Base-by-base conservation (phyloP, 2,113 vertebrate species). In the Lampris megalopsis region DNA sequence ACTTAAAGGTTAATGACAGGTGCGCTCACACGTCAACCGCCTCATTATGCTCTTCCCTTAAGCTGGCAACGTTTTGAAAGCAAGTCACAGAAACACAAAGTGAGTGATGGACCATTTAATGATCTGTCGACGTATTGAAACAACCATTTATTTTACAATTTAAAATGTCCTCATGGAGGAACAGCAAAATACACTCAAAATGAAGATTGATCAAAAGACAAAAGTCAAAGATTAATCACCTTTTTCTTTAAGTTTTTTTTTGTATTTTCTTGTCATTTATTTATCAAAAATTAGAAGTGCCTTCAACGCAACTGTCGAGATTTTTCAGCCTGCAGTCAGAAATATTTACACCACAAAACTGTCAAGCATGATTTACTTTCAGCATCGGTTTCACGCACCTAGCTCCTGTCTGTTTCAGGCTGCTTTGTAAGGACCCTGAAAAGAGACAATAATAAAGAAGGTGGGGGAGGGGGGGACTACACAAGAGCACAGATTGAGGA, bases 131-230 rank as follows among this genome's bases (percentile, higher is more conserved):
- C 87, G 90, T 90, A 89, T 91, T 95, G 93, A 91, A 91, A 93
- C 91, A 94, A 94, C 91, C 89, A 93, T 93, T 93, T 93, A 93
- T 93, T 94, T 92, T 90, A 94, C 91, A 93, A 89, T 91, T 94
- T 91, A 89, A 95, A 95, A 94, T 94, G 92, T 94, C 94, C 94
- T 95, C 94, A 95, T 93, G 91, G 94, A 95, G 94, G 94, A 94
- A 94, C 92, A 88, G 89, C 92, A 93, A 94, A 93, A 90, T 93
- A 94, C 93, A 95, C 88, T 89, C 86, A 94, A 91, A 93, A 92
- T 89, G 77, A 92, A 92, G 84, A 92, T 90, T 81, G 89, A 91
- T 92, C 91, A 91, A 93, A 93, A 87, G 88, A 93, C 91, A 88
- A 82, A 54, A 76, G 90, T 92, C 92, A 87, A 84, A 91, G 89